Evolutionary conservation across 2,797 vertebrate species (phyloP).

Genomic region (Pelochelys cantorii): DNA sequence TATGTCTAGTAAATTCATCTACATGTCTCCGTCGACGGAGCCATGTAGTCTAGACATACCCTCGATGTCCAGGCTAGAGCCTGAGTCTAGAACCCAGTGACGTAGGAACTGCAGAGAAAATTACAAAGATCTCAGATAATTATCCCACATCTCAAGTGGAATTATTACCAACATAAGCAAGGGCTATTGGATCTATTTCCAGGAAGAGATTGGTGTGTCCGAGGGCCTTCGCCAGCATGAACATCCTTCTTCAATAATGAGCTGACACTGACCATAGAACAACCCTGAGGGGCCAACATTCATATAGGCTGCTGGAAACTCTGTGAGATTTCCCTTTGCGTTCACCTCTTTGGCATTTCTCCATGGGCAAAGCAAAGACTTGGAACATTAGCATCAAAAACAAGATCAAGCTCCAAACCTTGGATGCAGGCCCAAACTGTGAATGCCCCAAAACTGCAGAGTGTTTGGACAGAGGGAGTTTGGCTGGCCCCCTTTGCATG

Average conservation of each 20-base stretch:
- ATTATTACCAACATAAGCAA: neutral
- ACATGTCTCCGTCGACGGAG: no score
- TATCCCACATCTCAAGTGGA: neutral
- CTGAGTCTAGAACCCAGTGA: neutral
- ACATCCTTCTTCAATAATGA: neutral
- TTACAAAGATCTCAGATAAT: neutral
- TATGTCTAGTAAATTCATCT: no score
- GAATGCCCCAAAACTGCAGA: neutral
- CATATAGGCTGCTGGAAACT: neutral
- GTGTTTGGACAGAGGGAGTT: neutral
- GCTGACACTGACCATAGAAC: rapidly evolving
- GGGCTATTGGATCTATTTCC: neutral
- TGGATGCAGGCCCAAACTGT: neutral
- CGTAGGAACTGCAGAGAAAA: neutral
- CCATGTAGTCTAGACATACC: no score
- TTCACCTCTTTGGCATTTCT: rapidly evolving
- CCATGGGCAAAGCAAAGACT: neutral
- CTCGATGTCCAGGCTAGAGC: neutral
- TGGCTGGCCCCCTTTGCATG: conserved; percentile 18
- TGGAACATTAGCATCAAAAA: neutral
- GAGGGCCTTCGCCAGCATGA: neutral
- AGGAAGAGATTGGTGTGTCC: neutral
- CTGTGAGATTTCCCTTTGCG: neutral
- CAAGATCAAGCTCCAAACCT: neutral
- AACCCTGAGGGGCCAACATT: neutral